A percentile compares a stretch with the other conserved stretches of the same genome.
These are phyloP conservation scores for Sturmia bella DNA, from an alignment of 2,888 invertebrate genomes.

Conservation along the genomic window DNA sequence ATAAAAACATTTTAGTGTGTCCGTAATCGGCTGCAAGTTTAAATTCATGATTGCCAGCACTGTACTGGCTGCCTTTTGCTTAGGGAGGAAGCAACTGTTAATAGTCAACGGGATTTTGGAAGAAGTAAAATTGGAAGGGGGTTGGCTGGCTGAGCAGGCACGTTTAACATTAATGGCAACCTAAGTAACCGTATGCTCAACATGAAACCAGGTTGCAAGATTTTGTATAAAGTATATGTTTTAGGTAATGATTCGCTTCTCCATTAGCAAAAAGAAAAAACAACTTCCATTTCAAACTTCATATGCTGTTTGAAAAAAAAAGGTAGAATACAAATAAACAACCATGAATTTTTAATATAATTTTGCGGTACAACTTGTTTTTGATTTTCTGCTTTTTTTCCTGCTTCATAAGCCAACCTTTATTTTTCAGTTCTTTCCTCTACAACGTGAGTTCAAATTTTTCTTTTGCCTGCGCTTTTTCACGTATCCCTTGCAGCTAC, in stretches of 20 bases:
- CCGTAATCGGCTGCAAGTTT: constrained; percentile 14
- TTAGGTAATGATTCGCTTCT: constrained; percentile 5
- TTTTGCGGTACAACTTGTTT: constrained; percentile 62
- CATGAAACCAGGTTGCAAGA: constrained; percentile 2
- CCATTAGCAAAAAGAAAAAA: constrained; percentile 1
- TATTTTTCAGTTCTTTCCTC: neutral
- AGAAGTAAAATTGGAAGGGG: neutral
- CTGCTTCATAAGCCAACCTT: neutral
- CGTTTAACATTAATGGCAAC: constrained; percentile 62
- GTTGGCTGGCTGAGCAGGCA: constrained; percentile 38
- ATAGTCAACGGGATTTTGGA: constrained; percentile 35
- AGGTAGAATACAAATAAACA: constrained; percentile 53
- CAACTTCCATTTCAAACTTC: constrained; percentile 1
- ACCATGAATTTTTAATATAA: constrained; percentile 67
- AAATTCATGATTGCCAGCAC: constrained; percentile 30
- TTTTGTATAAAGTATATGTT: neutral
- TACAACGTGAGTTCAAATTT: constrained; percentile 5
- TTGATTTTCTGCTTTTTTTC: constrained; percentile 1
- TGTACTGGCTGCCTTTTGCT: constrained; percentile 1
- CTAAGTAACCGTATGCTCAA: constrained; percentile 45
- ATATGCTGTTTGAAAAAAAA: constrained; percentile 14
- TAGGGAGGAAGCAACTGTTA: constrained; percentile 39
- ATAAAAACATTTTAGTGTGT: constrained; percentile 24
- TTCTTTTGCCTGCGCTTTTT: neutral
- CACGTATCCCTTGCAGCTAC: constrained; percentile 15